Evolutionary conservation across 2,888 invertebrate genomes (phyloP).

Genomic region (Tineola bisselliella): DNA sequence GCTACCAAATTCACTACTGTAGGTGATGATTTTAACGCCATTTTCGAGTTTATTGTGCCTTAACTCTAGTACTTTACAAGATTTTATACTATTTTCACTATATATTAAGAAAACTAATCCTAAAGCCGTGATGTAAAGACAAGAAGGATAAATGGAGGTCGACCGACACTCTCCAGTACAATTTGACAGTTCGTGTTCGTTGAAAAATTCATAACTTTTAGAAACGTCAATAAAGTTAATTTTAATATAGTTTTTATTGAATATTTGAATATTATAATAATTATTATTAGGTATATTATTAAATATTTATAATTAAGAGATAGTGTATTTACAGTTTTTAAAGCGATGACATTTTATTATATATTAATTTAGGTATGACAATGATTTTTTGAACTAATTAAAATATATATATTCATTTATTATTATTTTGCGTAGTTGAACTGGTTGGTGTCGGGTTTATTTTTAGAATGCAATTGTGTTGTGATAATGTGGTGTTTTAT

Average conservation of each 20-base stretch:
- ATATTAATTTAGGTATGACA: too few species aligned
- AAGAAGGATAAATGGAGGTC: slow-evolving; percentile 65
- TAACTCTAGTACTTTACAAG: slow-evolving; percentile 20
- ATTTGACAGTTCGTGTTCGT: not conserved
- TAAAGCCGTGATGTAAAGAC: slow-evolving; percentile 33
- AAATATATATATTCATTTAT: too few species aligned
- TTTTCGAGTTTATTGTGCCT: slow-evolving; percentile 26
- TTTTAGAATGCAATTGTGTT: not conserved
- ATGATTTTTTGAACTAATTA: too few species aligned
- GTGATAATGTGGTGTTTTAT: not conserved
- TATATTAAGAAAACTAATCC: slow-evolving; percentile 35
- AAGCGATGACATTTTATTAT: too few species aligned
- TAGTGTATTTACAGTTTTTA: too few species aligned
- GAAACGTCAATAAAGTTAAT: too few species aligned
- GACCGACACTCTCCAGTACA: slow-evolving; percentile 17
- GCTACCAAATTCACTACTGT: slow-evolving; percentile 38
- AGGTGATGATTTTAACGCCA: slow-evolving; percentile 61
- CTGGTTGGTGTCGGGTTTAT: not conserved
- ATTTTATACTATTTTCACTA: slow-evolving; percentile 22
- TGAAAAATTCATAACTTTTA: too few species aligned
- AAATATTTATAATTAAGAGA: too few species aligned
- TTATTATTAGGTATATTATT: too few species aligned
- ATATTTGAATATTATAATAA: too few species aligned
- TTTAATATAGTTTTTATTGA: too few species aligned
- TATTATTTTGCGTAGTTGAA: too few species aligned